These are phyloP conservation scores for Oplegnathus fasciatus DNA, from an alignment of 2,113 vertebrate species.

Conservation along the genomic window DNA sequence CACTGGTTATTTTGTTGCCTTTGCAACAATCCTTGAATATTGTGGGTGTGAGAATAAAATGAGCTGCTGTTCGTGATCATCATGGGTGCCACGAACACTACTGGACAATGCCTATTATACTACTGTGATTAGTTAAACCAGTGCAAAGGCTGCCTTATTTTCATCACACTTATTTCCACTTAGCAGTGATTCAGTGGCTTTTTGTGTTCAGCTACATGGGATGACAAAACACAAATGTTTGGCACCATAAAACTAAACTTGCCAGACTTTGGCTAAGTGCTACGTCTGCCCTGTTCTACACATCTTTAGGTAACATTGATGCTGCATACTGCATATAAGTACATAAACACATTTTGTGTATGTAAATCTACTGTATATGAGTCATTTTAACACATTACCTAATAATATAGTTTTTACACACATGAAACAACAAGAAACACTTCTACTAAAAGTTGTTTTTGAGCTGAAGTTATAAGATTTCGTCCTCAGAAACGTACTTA, in stretches of 20 bases:
- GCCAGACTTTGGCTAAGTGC: neutral
- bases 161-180: neutral
- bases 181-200: slow-evolving; percentile 4
- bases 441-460: neutral
- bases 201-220: neutral
- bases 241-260: slow-evolving; percentile 1
- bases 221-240: slow-evolving; percentile 8
- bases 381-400: neutral
- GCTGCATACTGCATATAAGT: neutral
- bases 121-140: slow-evolving; percentile 18
- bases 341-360: slow-evolving; percentile 21
- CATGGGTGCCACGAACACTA: neutral
- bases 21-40: slow-evolving; percentile 32
- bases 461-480: neutral
- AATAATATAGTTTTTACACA: neutral
- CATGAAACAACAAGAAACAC: neutral
- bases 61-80: slow-evolving; percentile 2
- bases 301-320: neutral
- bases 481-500: neutral
- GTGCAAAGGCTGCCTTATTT: slow-evolving; percentile 5
- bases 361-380: neutral
- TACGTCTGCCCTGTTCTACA: neutral
- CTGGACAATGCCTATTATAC: neutral
- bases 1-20: slow-evolving; percentile 34
- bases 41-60: slow-evolving; percentile 49